Percentiles rank a stretch among this genome's conserved stretches.
Evolutionary conservation across 37 sponge, comb jelly and placozoan species (phyloP).

Genomic region (Beroe forskalii): DNA sequence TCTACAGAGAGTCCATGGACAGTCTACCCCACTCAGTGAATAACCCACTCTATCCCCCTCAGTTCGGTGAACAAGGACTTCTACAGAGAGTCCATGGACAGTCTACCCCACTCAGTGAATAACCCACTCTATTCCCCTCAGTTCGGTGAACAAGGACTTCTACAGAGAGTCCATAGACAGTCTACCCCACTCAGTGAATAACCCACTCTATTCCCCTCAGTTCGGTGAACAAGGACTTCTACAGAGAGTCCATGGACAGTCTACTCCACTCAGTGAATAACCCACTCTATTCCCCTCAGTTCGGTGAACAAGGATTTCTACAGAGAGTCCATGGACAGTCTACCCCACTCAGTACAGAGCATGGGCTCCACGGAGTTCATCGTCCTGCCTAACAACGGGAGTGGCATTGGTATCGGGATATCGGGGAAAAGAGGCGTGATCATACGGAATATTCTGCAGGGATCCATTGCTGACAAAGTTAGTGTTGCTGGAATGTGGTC

Average conservation of each 20-base stretch:
- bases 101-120: not conserved
- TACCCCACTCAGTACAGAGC: not conserved
- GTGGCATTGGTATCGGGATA: constrained; percentile 46
- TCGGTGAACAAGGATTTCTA: constrained; percentile 58
- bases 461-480: constrained; percentile 53
- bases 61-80: constrained; percentile 41
- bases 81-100: constrained; percentile 28
- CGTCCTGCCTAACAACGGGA: constrained; percentile 40
- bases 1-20: constrained; percentile 27
- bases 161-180: constrained; percentile 25
- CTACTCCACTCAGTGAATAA: not conserved
- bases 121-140: too few species aligned
- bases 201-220: too few species aligned
- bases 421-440: constrained; percentile 28
- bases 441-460: constrained; percentile 57
- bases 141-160: constrained; percentile 34
- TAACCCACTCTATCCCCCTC: too few species aligned
- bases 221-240: constrained; percentile 34
- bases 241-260: constrained; percentile 20
- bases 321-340: constrained; percentile 38
- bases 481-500: not conserved
- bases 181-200: not conserved
- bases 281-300: not conserved
- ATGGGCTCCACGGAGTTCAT: constrained; percentile 53
- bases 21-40: not conserved